phyloP scores from a whole-genome alignment of 2,113 vertebrate genomes.

The Aythya baeri region DNA sequence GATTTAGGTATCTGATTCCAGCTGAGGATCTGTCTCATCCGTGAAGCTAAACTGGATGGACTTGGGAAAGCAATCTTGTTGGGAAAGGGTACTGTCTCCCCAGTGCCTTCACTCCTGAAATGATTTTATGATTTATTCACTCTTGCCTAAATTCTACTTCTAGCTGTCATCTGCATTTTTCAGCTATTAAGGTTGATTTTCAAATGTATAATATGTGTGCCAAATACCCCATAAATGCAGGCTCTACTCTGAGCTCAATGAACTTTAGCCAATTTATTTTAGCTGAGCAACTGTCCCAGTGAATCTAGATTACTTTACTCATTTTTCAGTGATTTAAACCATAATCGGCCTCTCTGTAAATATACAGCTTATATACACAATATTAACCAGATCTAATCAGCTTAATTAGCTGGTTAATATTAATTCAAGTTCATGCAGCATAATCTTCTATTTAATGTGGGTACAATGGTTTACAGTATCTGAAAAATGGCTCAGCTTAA shows the following conservation, averaged over 20 bases:
- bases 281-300: not conserved
- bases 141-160: not conserved
- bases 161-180: not conserved
- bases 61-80: not conserved
- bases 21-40: not conserved
- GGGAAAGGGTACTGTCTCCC: not conserved
- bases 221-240: not conserved
- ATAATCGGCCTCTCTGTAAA: not conserved
- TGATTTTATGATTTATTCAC: not conserved
- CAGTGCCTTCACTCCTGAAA: not conserved
- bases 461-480: not conserved
- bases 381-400: slow-evolving; percentile 15
- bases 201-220: not conserved
- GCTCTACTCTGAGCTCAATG: not conserved
- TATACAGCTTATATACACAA: not conserved
- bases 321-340: not conserved
- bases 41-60: not conserved
- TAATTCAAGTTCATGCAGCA: not conserved
- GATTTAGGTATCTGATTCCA: not conserved
- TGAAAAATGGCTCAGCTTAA: not conserved
- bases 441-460: not conserved
- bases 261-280: not conserved
- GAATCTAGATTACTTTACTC: not conserved
- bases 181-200: not conserved
- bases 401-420: slow-evolving; percentile 19